Base-by-base conservation (phyloP, 2,113 vertebrate species). In the Microcebus murinus region DNA sequence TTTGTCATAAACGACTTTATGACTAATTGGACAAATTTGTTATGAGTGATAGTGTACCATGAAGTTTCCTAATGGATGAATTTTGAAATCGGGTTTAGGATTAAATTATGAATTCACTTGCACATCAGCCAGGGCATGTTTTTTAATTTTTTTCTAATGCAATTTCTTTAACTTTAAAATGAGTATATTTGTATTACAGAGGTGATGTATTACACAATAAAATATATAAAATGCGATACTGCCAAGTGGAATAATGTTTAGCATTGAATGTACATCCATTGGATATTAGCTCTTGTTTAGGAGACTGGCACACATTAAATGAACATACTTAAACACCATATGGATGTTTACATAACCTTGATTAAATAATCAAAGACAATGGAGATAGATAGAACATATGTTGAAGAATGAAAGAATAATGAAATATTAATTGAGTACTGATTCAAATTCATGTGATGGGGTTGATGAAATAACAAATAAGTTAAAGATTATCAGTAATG, bases 371-470 rank as follows among this genome's bases (percentile, higher is more conserved):
- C 25, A 77, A 18, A 42, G 52, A 17, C 4, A 90, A 50, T 36
- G 11, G 18, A 79, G 52, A n/a, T 59, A 74, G 27, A 86, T 59
- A 68, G 34, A 86, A 94, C 10, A 70, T 92, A 70, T 45, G 20
- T 63, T 55, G 52, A 55, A 73, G 8, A 76, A 50, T 68, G 74
- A 50, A 90, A 90, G 13, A 57, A 86, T 27, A 86, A 82, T 76
- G 27, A 68, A 92, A 79, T 39, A 65, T 4, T 48, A 74, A 45
- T 81, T 55, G 71, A 93, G 31, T 25, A 39, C 8, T 80, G 2
- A 39, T 81, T 91, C 85, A 81, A 90, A 76, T 83, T 84, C 14
- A 57, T 45, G 23, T 10, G 3, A 68, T 94, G 0, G 15, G 1
- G 14, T 14, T 48, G 73, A 84, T 50, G 23, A 91, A 67, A 68